Evolutionary conservation across 2,113 vertebrate species (phyloP).

Genomic region (Centropus bengalensis): DNA sequence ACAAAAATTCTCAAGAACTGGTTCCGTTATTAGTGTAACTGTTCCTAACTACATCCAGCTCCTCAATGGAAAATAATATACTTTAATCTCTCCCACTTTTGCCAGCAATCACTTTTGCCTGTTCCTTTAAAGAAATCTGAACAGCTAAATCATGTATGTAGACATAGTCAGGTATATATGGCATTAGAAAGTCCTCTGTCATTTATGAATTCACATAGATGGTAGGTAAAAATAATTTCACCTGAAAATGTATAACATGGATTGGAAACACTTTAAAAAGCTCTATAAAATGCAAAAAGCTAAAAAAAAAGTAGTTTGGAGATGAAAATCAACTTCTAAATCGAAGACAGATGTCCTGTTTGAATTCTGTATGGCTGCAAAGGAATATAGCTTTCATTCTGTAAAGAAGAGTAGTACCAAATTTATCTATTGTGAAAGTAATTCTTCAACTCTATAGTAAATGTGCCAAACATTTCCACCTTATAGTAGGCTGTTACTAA

Average conservation of each 20-base stretch:
- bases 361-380: neutral
- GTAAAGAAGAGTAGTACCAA: neutral
- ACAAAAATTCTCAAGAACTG: neutral
- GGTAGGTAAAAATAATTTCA: neutral
- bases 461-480: neutral
- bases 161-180: neutral
- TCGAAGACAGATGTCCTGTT: neutral
- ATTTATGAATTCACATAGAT: neutral
- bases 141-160: neutral
- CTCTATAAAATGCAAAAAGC: neutral
- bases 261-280: neutral
- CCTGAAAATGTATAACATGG: neutral
- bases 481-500: neutral
- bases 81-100: neutral
- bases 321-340: neutral
- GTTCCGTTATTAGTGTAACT: neutral
- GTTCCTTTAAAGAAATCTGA: neutral
- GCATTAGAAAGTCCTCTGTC: neutral
- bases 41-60: neutral
- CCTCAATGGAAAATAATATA: neutral
- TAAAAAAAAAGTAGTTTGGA: neutral
- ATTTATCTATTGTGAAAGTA: neutral
- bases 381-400: neutral
- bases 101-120: neutral
- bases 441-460: neutral